Evolutionary conservation across 2,888 invertebrate species (phyloP).

Genomic region (Eubasilissa splendida): DNA sequence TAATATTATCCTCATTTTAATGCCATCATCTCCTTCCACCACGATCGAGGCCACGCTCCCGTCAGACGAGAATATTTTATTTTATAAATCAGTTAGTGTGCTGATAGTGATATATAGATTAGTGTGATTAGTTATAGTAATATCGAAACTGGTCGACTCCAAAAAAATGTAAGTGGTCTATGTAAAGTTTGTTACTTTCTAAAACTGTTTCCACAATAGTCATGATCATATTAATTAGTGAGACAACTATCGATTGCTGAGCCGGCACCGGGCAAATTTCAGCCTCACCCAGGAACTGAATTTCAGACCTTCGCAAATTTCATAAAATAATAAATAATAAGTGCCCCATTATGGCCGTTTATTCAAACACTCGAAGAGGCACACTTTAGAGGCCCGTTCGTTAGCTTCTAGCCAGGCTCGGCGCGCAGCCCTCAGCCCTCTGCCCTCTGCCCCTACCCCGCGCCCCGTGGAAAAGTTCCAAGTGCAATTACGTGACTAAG

Average conservation of each 20-base stretch:
- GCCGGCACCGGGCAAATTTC: constrained; percentile 6
- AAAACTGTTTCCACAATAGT: not conserved
- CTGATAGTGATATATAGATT: no score
- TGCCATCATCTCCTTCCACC: no score
- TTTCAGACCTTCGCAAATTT: constrained; percentile 17
- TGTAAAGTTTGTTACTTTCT: no score
- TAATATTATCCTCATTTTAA: no score
- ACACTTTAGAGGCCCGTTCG: constrained; percentile 26
- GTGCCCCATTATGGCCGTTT: constrained; percentile 18
- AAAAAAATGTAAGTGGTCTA: no score
- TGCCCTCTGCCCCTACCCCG: not conserved
- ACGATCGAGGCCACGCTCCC: no score
- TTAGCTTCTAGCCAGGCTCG: constrained; percentile 43
- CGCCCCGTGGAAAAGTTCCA: constrained; percentile 61
- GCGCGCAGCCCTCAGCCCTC: constrained; percentile 8
- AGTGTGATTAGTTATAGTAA: no score
- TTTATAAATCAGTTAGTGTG: no score
- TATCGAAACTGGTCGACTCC: no score
- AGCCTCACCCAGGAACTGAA: not conserved
- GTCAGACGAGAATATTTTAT: no score
- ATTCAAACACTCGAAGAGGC: constrained; percentile 17
- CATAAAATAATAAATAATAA: constrained; percentile 16
- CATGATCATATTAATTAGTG: constrained; percentile 2
- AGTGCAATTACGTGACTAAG: constrained; percentile 72
- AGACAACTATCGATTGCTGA: not conserved